Evolutionary conservation across 2,113 vertebrate genomes (phyloP).

Genomic region (Mustela nigripes): DNA sequence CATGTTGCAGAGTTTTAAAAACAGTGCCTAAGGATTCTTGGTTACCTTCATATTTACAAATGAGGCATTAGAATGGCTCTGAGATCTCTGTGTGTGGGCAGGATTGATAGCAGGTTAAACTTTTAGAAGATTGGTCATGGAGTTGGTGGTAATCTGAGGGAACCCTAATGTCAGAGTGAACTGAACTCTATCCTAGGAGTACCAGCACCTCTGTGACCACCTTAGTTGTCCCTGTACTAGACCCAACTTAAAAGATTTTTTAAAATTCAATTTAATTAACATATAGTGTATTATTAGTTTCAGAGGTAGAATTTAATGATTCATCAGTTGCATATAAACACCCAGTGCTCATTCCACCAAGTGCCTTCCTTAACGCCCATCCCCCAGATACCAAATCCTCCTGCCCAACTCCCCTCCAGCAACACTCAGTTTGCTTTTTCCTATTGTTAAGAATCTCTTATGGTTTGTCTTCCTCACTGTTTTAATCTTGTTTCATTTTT

Average conservation of each 20-base stretch:
- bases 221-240: not conserved
- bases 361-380: too few relatives aligned
- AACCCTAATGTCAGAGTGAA: not conserved
- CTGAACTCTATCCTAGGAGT: not conserved
- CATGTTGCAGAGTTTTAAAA: not conserved
- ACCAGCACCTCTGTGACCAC: not conserved
- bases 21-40: not conserved
- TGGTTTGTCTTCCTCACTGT: too few relatives aligned
- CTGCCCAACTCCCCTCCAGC: too few relatives aligned
- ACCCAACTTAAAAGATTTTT: not conserved
- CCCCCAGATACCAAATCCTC: too few relatives aligned
- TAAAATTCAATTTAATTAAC: not conserved
- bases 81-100: not conserved
- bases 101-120: not conserved
- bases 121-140: not conserved
- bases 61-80: not conserved
- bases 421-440: too few relatives aligned
- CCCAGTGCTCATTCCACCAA: too few relatives aligned
- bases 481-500: too few relatives aligned
- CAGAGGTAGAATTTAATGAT: not conserved
- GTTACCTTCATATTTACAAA: not conserved
- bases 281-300: not conserved
- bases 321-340: not conserved
- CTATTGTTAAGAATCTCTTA: too few relatives aligned
- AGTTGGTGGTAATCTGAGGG: not conserved